Evolutionary conservation across 2,113 vertebrate genomes (phyloP).

Genomic region (Hypomesus transpacificus): DNA sequence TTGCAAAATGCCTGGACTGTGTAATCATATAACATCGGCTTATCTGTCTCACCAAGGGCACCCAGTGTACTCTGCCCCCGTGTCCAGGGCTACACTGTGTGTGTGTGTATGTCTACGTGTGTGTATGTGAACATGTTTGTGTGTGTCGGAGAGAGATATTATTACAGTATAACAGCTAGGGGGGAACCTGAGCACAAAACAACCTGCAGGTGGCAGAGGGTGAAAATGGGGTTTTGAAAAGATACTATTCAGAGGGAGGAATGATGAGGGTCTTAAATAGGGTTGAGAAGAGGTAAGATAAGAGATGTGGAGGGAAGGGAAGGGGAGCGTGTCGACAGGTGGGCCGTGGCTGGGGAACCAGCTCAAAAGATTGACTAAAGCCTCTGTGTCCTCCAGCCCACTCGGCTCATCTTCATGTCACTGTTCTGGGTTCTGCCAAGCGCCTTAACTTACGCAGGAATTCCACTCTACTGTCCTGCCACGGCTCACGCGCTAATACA

Average conservation of each 20-base stretch:
- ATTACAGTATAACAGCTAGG: conserved; percentile 14
- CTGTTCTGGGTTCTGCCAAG: conserved; percentile 12
- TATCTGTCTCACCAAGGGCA: conserved; percentile 67
- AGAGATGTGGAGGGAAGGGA: neutral
- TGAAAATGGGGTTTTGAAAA: conserved; percentile 1
- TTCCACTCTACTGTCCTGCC: too few relatives aligned
- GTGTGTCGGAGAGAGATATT: conserved; percentile 15
- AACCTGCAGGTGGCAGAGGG: conserved; percentile 34
- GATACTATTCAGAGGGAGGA: neutral
- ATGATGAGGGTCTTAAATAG: neutral
- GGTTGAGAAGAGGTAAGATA: neutral
- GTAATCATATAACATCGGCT: conserved; percentile 62
- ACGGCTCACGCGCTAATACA: neutral
- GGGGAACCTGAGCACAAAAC: conserved; percentile 28
- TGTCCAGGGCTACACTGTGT: conserved; percentile 17
- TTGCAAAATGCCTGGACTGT: conserved; percentile 54
- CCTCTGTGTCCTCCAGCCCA: conserved; percentile 17
- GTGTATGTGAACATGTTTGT: conserved; percentile 21
- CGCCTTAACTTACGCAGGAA: neutral
- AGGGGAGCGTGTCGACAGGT: conserved; percentile 21
- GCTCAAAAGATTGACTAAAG: conserved; percentile 25
- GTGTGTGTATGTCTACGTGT: conserved; percentile 21
- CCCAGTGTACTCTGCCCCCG: conserved; percentile 56
- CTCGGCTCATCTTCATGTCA: conserved; percentile 8
- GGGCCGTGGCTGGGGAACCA: conserved; percentile 10